phyloP scores from a whole-genome alignment of 1,140 invertebrate genomes.

The Drosophila suzukii region DNA sequence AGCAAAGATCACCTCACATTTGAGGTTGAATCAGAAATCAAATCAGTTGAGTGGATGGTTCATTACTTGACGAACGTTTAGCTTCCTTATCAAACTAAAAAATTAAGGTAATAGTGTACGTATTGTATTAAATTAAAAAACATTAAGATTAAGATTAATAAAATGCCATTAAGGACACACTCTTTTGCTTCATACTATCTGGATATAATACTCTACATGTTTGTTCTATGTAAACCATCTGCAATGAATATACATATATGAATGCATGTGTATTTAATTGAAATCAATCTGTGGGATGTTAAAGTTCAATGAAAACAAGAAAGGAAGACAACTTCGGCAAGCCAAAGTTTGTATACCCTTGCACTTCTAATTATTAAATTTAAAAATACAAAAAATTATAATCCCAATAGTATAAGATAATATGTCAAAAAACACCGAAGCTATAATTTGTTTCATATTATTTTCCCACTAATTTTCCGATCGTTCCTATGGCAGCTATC shows the following conservation, averaged over 20 bases:
- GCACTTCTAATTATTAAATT: no score
- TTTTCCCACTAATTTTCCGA: no score
- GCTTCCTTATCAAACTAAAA: background rate
- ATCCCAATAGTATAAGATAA: no score
- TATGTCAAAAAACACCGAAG: no score
- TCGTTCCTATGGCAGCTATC: no score
- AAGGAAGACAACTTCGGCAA: no score
- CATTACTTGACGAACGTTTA: conserved; percentile 10
- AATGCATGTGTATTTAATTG: background rate
- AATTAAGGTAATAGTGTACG: conserved; percentile 9
- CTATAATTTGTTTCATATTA: no score
- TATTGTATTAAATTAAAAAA: conserved; percentile 8
- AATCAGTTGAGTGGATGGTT: conserved; percentile 24
- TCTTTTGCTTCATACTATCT: background rate
- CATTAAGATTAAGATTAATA: background rate
- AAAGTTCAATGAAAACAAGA: conserved; percentile 25
- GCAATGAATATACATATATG: background rate
- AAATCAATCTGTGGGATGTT: conserved; percentile 18
- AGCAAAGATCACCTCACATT: conserved; percentile 10
- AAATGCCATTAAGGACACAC: background rate
- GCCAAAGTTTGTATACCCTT: no score
- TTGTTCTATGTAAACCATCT: no score
- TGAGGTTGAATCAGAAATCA: conserved; percentile 46
- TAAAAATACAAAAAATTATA: no score
- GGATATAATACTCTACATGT: no score